Percentiles rank a stretch among this genome's conserved stretches.
Evolutionary conservation across 2,888 invertebrate species (phyloP).

Genomic region (Drosophila conformis): DNA sequence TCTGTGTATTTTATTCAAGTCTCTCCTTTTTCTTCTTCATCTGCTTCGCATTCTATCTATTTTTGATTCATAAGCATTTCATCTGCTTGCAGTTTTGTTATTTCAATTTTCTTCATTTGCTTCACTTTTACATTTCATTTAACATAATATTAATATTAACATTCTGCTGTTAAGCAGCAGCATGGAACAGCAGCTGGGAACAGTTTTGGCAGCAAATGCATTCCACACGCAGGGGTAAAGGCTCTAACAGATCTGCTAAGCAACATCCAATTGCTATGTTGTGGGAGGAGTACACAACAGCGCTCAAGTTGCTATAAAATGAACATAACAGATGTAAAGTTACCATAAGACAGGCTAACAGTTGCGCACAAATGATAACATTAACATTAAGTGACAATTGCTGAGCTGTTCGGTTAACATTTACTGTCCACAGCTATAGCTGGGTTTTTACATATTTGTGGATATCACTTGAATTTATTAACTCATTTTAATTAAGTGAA

Average conservation of each 20-base stretch:
- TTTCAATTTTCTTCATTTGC: not conserved
- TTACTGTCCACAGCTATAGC: not conserved
- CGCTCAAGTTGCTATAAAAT: conserved; percentile 19
- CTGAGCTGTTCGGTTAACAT: not conserved
- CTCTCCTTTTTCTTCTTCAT: not conserved
- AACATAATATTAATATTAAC: conserved; percentile 1
- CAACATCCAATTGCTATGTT: conserved; percentile 4
- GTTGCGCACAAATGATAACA: not conserved
- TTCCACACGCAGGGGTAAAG: conserved; percentile 12
- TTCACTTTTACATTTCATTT: not conserved
- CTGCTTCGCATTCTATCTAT: not conserved
- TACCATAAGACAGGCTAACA: conserved; percentile 25
- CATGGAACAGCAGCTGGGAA: conserved; percentile 33
- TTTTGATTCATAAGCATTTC: not conserved
- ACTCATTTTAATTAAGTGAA: conserved; percentile 51
- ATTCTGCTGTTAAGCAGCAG: conserved; percentile 1
- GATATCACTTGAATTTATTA: conserved; percentile 24
- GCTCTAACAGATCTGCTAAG: conserved; percentile 7
- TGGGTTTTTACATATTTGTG: conserved; percentile 16
- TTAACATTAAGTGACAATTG: conserved; percentile 13
- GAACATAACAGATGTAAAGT: conserved; percentile 13
- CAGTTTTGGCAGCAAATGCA: conserved; percentile 20
- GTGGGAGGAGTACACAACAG: not conserved
- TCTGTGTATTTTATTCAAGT: not conserved
- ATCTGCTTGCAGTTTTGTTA: not conserved